A percentile compares a stretch with the other conserved stretches of the same genome.
phyloP scores from a whole-genome alignment of 2,113 vertebrate genomes.

The Phylloscopus trochiloides region DNA sequence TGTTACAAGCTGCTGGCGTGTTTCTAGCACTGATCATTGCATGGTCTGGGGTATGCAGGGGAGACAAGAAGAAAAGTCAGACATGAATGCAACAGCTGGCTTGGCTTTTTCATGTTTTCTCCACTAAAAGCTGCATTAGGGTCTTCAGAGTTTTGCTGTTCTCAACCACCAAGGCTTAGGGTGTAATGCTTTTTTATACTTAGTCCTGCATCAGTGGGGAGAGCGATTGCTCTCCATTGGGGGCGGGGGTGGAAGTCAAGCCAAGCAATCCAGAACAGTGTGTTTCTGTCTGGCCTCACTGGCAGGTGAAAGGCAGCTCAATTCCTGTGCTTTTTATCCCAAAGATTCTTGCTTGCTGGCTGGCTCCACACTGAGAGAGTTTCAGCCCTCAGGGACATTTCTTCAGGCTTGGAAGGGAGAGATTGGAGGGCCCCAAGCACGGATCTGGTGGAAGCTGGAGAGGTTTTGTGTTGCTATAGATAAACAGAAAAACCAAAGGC shows the following conservation, averaged over 20 bases:
- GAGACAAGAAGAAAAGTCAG: not conserved
- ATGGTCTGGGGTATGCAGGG: not conserved
- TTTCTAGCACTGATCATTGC: not conserved
- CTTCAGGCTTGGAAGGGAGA: not conserved
- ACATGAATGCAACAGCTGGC: not conserved
- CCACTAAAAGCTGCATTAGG: not conserved
- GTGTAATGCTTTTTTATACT: not conserved
- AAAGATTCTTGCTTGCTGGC: not conserved
- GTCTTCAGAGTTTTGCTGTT: not conserved
- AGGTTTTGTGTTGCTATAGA: not conserved
- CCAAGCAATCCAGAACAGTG: not conserved
- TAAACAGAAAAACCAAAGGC: not conserved
- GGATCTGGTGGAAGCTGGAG: not conserved
- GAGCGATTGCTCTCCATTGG: not conserved
- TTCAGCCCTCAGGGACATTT: not conserved
- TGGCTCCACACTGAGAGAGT: not conserved
- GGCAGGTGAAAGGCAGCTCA: slow-evolving; percentile 26
- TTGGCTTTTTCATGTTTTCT: slow-evolving; percentile 5
- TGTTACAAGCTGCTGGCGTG: not conserved
- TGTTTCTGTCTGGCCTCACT: not conserved
- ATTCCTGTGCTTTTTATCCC: slow-evolving; percentile 20
- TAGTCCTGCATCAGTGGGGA: not conserved
- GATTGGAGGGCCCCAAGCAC: not conserved
- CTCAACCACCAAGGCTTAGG: not conserved
- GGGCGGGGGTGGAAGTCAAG: not conserved